These are phyloP conservation scores for Hydrozoanthus tunicans DNA, from an alignment of 64 coral and sea anemone genomes.

Conservation along the genomic window DNA sequence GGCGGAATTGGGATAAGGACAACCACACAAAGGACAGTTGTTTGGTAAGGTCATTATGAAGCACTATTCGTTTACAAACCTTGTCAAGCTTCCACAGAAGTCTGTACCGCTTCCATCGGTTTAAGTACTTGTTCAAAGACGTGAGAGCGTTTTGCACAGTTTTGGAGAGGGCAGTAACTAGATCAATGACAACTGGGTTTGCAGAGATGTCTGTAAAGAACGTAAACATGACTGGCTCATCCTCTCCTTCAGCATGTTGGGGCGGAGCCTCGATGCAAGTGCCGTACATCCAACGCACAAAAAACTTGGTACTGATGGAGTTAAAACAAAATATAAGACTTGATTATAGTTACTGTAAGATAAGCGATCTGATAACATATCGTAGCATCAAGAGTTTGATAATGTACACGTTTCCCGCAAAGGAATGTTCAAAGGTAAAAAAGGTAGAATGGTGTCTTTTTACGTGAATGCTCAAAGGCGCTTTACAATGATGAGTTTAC, in stretches of 20 bases:
- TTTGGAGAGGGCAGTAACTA: conserved; percentile 82
- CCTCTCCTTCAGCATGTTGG: conserved; percentile 97
- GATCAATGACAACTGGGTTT: conserved; percentile 88
- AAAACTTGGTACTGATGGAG: conserved; percentile 81
- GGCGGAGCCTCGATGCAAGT: conserved; percentile 98
- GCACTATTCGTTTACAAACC: conserved; percentile 38
- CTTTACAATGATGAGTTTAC: no score
- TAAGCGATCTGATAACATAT: no score
- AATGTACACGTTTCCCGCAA: no score
- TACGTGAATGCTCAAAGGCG: no score
- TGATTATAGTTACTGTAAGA: not conserved
- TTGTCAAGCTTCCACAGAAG: conserved; percentile 98
- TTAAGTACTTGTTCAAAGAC: conserved; percentile 91
- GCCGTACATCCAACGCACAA: conserved; percentile 97
- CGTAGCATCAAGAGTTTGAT: no score
- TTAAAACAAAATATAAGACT: not conserved
- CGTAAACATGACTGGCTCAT: conserved; percentile 94
- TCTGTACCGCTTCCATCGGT: conserved; percentile 88
- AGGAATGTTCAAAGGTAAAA: no score
- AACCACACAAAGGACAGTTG: not conserved
- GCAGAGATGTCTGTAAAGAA: conserved; percentile 96
- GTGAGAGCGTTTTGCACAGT: conserved; percentile 83
- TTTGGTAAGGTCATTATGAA: not conserved
- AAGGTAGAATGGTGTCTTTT: no score
- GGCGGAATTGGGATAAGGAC: not conserved